A percentile compares a stretch with the other conserved stretches of the same genome.
Evolutionary conservation across 2,797 vertebrate species (phyloP).

Genomic region (Chiroxiphia lanceolata): DNA sequence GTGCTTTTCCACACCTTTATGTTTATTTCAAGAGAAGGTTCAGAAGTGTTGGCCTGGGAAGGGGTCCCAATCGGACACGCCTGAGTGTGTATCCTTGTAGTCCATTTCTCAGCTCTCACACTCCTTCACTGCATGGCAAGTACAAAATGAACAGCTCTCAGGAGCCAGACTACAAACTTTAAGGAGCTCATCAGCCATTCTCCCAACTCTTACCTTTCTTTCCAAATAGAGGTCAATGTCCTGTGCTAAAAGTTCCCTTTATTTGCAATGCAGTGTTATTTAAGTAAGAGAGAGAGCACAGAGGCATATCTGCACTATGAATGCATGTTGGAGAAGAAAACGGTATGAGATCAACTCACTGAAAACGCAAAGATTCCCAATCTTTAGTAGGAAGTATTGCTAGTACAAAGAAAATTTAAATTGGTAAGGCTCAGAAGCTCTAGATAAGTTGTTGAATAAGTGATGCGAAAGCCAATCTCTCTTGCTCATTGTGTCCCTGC

Average conservation of each 20-base stretch:
- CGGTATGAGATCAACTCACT: neutral
- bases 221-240: neutral
- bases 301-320: neutral
- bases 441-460: neutral
- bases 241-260: neutral
- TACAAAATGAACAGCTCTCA: neutral
- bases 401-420: neutral
- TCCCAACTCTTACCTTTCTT: neutral
- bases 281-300: neutral
- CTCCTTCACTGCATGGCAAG: neutral
- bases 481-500: neutral
- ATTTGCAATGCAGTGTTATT: neutral
- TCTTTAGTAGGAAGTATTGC: neutral
- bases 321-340: neutral
- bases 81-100: neutral
- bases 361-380: neutral
- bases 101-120: neutral
- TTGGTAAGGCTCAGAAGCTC: neutral
- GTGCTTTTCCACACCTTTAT: neutral
- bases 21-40: neutral
- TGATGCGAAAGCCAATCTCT: neutral
- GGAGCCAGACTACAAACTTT: neutral
- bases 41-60: neutral
- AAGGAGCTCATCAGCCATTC: neutral
- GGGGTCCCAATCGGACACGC: neutral